Base-by-base conservation (phyloP, 2,113 vertebrate species). In the Irena cyanogastra region DNA sequence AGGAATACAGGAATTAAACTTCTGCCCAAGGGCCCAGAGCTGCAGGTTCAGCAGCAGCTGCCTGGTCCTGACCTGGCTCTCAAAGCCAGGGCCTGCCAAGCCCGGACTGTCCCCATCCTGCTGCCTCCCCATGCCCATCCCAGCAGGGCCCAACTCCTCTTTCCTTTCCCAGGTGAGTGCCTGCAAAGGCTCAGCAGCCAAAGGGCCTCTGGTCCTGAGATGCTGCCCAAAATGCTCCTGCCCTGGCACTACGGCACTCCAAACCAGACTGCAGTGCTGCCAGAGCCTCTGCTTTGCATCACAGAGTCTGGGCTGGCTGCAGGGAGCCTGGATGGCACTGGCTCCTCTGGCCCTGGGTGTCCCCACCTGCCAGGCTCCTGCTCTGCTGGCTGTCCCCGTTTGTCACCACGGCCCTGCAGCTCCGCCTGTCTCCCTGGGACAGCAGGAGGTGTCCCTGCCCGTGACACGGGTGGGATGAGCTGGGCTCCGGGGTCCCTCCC, bases 391-490 rank as follows among this genome's bases (percentile, higher is more conserved):
- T 44, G 19, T 41, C 2, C 15, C 14, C 14, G 11, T 21, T 1
- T 23, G 75, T 6, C 15, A 2, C 3, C 19, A 7, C 0, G 2
- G 52, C 7, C 54, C 6, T 0, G 4, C 39, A 27, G 24, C 1
- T 28, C 19, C 13, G n/a, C 3, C 41, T 23, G 1, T 57, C 52
- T 17, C 16, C 56, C 37, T 3, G 37, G 10, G 3, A 5, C 1
- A 1, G 7, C 0, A 21, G 45, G 4, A 52, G 47, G 8, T 22
- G 80, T 16, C 57, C 12, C 68, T 41, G 23, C 44, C 44, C 13
- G 28, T 13, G 22, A 4, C 47, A 24, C 22, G 7, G 47, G 22
- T 13, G 59, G 35, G 59, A 13, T 2, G 3, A 24, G 57, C 57
- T 18, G 59, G 20, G 44, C 24, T 20, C 31, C 13, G 59, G 7